A percentile compares a stretch with the other conserved stretches of the same genome.
Conservation (phyloP, 1,140 invertebrate species). For the Aradophagus sp. region DNA sequence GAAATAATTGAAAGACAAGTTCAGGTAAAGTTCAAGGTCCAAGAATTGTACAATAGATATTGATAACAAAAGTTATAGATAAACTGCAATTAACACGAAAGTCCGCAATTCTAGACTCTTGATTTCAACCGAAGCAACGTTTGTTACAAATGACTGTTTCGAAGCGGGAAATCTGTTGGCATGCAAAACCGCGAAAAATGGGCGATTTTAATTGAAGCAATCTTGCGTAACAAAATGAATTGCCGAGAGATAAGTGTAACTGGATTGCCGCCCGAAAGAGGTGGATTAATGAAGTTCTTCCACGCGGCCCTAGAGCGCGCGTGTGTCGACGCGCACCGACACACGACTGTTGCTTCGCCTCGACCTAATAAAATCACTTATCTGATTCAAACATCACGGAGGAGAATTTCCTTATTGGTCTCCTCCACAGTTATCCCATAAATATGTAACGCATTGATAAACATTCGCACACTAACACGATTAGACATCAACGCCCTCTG, state of each 20-base stretch:
- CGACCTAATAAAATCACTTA: slow-evolving; percentile 54
- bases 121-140: no score
- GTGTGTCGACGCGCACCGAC: slow-evolving; percentile 3
- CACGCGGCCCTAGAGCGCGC: slow-evolving; percentile 13
- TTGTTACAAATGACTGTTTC: no score
- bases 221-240: slow-evolving; percentile 18
- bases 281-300: slow-evolving; percentile 45
- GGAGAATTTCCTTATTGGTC: slow-evolving; percentile 46
- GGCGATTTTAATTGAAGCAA: slow-evolving; percentile 25
- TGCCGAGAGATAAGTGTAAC: slow-evolving; percentile 31
- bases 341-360: slow-evolving; percentile 24
- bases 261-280: slow-evolving; percentile 40
- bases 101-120: no score
- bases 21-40: no score
- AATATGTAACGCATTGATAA: slow-evolving; percentile 51
- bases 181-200: slow-evolving; percentile 8
- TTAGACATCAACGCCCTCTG: slow-evolving; percentile 19
- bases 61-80: no score
- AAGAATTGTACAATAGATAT: no score
- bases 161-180: no score
- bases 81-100: no score
- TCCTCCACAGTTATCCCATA: slow-evolving; percentile 49
- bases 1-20: no score
- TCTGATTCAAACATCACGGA: slow-evolving; percentile 49
- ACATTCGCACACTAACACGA: slow-evolving; percentile 49